Conservation (phyloP, 92 coral and sea anemone genomes). For the Epizoanthus scotinus region DNA sequence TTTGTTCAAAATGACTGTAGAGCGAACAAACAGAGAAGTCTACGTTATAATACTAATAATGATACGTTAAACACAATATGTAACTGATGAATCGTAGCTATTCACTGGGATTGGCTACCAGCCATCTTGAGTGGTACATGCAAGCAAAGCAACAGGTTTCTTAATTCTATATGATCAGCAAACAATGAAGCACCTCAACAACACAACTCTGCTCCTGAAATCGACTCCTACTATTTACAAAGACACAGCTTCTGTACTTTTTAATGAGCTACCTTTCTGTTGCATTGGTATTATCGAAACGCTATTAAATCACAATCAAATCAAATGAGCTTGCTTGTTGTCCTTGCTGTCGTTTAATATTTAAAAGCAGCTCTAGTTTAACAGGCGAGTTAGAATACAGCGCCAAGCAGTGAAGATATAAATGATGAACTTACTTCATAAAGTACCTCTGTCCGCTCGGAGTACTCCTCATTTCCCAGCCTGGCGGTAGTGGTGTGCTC, state of each 20-base stretch:
- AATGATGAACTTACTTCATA: constrained; percentile 84
- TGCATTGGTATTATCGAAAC: constrained; percentile 10
- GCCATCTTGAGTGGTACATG: constrained; percentile 77
- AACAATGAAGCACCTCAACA: background rate
- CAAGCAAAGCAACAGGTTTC: constrained; percentile 68
- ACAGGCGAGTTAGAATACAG: constrained; percentile 35
- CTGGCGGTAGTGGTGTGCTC: constrained; percentile 85
- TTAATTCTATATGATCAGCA: background rate
- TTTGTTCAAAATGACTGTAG: constrained; percentile 91
- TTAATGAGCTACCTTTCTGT: background rate
- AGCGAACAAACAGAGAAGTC: constrained; percentile 43
- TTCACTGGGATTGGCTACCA: constrained; percentile 61
- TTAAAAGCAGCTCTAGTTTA: constrained; percentile 55
- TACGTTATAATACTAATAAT: constrained; percentile 26
- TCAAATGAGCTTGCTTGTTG: constrained; percentile 41
- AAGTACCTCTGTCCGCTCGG: constrained; percentile 88
- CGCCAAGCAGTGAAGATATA: background rate
- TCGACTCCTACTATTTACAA: constrained; percentile 2
- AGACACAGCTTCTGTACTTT: background rate
- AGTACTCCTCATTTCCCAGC: constrained; percentile 95
- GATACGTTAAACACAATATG: background rate
- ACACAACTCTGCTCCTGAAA: constrained; percentile 27
- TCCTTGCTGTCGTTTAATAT: constrained; percentile 58
- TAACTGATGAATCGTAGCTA: constrained; percentile 18
- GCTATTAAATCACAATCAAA: constrained; percentile 29